phyloP scores from a whole-genome alignment of 2,888 invertebrate genomes.

The Encarsia formosa region DNA sequence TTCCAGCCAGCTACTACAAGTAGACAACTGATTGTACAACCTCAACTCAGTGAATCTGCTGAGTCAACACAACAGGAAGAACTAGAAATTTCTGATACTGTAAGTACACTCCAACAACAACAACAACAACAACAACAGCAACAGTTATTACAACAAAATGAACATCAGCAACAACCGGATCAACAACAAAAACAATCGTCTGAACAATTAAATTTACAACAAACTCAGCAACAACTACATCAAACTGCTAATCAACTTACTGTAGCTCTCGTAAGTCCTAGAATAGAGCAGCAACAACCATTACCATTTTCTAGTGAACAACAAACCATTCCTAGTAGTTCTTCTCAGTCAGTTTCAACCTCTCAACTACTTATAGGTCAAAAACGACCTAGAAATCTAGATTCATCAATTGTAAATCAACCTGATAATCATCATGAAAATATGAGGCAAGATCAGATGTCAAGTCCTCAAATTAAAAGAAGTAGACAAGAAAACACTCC shows the following conservation, averaged over 20 bases:
- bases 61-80: conserved; percentile 58
- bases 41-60: conserved; percentile 53
- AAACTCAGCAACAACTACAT: conserved; percentile 36
- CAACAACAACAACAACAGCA: conserved; percentile 36
- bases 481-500: conserved; percentile 41
- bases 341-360: conserved; percentile 66
- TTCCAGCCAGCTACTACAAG: conserved; percentile 84
- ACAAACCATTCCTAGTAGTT: conserved; percentile 53
- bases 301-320: conserved; percentile 44
- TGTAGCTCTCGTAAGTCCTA: conserved; percentile 48
- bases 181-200: conserved; percentile 38
- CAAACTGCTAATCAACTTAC: conserved; percentile 37
- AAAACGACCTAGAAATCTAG: conserved; percentile 57
- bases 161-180: conserved; percentile 35
- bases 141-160: conserved; percentile 37
- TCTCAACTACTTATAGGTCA: conserved; percentile 58
- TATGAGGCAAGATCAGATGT: conserved; percentile 40
- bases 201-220: conserved; percentile 35
- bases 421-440: conserved; percentile 41
- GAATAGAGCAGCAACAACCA: conserved; percentile 36
- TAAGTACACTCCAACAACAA: conserved; percentile 35
- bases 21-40: conserved; percentile 67
- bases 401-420: conserved; percentile 42
- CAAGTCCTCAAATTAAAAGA: conserved; percentile 44
- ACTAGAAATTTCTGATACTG: conserved; percentile 52